A percentile compares a stretch with the other conserved stretches of the same genome.
Conservation (phyloP, 1,140 invertebrate genomes). For the Aphaenogaster floridana region DNA sequence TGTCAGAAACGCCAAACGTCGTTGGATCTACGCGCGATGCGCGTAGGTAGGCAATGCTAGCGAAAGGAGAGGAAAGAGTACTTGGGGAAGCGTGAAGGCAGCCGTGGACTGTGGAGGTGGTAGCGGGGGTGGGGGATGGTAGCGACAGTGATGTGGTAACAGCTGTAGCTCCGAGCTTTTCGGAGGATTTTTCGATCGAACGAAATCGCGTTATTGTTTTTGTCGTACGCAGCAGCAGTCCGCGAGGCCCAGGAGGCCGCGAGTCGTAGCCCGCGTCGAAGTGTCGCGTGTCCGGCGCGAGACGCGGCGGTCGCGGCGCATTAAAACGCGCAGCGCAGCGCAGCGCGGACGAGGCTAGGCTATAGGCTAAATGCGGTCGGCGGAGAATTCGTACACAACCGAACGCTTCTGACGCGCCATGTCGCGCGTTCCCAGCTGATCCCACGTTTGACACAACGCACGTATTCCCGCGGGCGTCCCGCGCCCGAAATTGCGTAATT, state of each 20-base stretch:
- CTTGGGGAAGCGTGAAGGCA: neutral
- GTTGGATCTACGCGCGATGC: neutral
- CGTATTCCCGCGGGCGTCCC: neutral
- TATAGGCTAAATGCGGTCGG: slow-evolving; percentile 7
- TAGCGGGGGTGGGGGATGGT: neutral
- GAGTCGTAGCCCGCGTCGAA: neutral
- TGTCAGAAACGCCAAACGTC: neutral
- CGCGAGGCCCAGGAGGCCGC: neutral
- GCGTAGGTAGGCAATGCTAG: neutral
- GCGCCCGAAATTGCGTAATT: slow-evolving; percentile 74
- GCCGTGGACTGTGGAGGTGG: neutral
- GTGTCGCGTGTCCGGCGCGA: neutral
- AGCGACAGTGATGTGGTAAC: slow-evolving; percentile 37
- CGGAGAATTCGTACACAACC: neutral
- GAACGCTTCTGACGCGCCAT: slow-evolving; percentile 27
- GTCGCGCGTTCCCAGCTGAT: slow-evolving; percentile 53
- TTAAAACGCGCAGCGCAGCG: neutral
- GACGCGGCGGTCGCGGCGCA: neutral
- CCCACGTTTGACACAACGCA: slow-evolving; percentile 9
- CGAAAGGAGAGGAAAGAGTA: neutral
- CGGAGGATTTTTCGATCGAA: neutral
- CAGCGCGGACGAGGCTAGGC: neutral
- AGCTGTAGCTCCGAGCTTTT: slow-evolving; percentile 21
- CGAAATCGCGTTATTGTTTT: neutral
- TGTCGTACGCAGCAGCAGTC: neutral